Base-by-base conservation (phyloP, 2,113 vertebrate genomes). In the Dromas ardeola region DNA sequence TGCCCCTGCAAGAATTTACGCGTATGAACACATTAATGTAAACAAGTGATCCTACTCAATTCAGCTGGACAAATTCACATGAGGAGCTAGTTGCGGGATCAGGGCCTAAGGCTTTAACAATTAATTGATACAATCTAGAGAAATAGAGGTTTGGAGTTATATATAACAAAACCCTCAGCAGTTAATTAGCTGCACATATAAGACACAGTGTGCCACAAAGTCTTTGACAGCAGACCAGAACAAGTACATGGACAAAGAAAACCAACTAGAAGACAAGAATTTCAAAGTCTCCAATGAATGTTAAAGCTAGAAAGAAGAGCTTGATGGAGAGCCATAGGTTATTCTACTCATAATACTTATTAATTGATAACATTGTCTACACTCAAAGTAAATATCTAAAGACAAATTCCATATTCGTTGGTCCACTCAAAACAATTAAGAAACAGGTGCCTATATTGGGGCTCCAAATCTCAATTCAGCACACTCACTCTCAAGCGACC, bases 121-220 rank as follows among this genome's bases (percentile, higher is more conserved):
- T 91, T 90, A 96, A 30, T 82, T 96, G 95, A 97, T 90, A 92
- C 12, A 42, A 97, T 93, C 96, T 96, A 73, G 67, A 84, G 43
- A 82, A 67, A 62, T 2, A 59, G 29, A 63, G 21, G 19, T 83
- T 45, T 69, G 38, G 43, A 85, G 72, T 70, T 72, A 88, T 15
- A 89, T 55, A 71, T 52, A 91, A 67, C 55, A 49, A 53, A 36
- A 55, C 19, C 80, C 70, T 77, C 56, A 87, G 83, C 32, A 96
- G 52, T 87, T 74, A 96, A 91, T 83, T 34, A 82, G 5, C n/a
- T 66, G 42, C 47, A 73, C 3, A 1, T 45, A 18, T 78, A 69
- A 91, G 65, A 86, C 36, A 76, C 21, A 38, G 40, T 47, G 45
- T 77, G 69, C 87, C 80, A 74, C 49, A 88, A 81, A 72, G 83